Percentiles rank a stretch among this genome's conserved stretches.
phyloP scores from a whole-genome alignment of 2,113 vertebrate genomes.

The Caracal caracal region DNA sequence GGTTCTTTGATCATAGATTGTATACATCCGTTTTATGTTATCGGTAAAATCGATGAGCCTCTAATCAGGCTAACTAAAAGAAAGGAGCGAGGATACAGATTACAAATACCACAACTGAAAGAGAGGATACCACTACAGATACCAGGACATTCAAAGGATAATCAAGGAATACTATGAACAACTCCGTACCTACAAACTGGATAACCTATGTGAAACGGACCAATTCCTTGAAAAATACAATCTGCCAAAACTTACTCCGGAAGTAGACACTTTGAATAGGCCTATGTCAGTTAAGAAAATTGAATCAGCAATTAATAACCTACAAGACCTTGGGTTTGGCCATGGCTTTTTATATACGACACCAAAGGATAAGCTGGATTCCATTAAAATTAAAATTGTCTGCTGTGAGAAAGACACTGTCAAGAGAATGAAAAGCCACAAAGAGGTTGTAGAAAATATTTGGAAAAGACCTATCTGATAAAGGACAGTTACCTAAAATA shows the following conservation, averaged over 20 bases:
- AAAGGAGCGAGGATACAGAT: not conserved
- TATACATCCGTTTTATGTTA: not conserved
- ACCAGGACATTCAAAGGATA: not conserved
- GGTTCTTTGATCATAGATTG: not conserved
- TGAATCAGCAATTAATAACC: not conserved
- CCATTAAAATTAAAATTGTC: not conserved
- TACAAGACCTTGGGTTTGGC: not conserved
- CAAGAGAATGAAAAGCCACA: not conserved
- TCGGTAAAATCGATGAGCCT: not conserved
- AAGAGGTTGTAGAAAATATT: not conserved
- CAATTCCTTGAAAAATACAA: not conserved
- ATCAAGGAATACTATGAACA: not conserved
- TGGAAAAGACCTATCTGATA: not conserved
- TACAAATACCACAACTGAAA: not conserved
- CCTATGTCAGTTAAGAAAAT: not conserved
- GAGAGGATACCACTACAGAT: not conserved
- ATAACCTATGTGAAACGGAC: not conserved
- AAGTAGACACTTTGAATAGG: not conserved
- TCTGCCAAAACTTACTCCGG: not conserved
- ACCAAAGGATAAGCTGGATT: not conserved
- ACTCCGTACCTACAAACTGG: not conserved
- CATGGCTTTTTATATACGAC: not conserved
- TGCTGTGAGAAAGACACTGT: not conserved
- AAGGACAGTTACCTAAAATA: not conserved
- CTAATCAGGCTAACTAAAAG: not conserved